phyloP scores from a whole-genome alignment of 2,113 vertebrate genomes.

The Platysternon megacephalum region DNA sequence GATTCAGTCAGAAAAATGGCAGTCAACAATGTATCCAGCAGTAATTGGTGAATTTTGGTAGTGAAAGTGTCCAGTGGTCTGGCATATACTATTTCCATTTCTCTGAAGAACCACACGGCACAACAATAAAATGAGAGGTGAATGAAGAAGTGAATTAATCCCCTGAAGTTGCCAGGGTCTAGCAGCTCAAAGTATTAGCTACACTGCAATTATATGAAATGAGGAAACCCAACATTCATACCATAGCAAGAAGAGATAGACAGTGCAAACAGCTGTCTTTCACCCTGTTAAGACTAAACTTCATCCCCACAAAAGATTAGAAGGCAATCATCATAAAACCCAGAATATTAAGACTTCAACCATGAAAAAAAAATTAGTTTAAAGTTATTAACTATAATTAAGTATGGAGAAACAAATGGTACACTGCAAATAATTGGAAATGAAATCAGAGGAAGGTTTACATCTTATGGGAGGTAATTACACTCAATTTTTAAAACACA shows the following conservation, averaged over 20 bases:
- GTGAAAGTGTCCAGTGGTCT: not conserved
- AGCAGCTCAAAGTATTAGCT: rapidly evolving
- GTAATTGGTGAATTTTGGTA: not conserved
- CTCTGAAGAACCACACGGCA: not conserved
- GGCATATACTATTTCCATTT: not conserved
- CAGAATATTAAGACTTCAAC: not conserved
- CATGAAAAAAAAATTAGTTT: rapidly evolving
- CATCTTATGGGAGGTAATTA: not conserved
- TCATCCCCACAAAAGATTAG: not conserved
- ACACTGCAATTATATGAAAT: not conserved
- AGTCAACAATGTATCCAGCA: not conserved
- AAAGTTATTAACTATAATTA: not conserved
- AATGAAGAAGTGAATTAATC: not conserved
- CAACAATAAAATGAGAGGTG: not conserved
- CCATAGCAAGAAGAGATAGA: not conserved
- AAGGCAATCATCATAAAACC: not conserved
- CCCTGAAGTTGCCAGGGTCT: not conserved
- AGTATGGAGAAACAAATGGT: not conserved
- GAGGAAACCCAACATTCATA: not conserved
- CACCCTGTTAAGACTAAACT: not conserved
- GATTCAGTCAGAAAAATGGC: not conserved
- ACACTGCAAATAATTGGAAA: not conserved
- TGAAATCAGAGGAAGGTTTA: not conserved
- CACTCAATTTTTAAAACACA: not conserved
- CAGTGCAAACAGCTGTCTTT: not conserved